A percentile compares a stretch with the other conserved stretches of the same genome.
These are phyloP conservation scores for Melanaphis sacchari DNA, from an alignment of 1,140 invertebrate genomes.

Conservation along the genomic window DNA sequence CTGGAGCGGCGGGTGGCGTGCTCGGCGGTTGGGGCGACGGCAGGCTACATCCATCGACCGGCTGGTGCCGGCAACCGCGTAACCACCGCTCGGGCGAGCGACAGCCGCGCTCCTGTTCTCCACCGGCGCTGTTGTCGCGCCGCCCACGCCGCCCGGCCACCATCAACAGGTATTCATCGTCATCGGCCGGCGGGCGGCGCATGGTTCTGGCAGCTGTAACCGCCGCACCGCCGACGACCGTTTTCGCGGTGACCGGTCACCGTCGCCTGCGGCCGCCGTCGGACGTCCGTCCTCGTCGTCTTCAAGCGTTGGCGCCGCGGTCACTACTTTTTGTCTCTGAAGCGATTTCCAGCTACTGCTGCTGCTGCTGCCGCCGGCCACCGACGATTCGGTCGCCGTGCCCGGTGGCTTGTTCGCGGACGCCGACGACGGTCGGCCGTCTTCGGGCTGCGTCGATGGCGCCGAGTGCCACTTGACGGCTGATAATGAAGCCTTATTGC, in stretches of 20 bases:
- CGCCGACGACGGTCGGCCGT: background rate
- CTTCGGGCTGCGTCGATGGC: background rate
- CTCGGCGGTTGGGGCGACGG: conserved; percentile 21
- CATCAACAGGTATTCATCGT: background rate
- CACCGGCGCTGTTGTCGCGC: background rate
- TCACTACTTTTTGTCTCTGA: conserved; percentile 27
- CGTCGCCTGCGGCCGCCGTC: background rate
- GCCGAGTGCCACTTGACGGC: conserved; percentile 15
- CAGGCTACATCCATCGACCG: conserved; percentile 74
- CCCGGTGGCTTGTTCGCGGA: background rate
- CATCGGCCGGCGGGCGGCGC: background rate
- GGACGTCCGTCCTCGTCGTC: conserved; percentile 12
- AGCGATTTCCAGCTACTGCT: background rate
- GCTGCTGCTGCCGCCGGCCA: background rate
- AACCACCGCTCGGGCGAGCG: no score
- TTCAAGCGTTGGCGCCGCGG: background rate
- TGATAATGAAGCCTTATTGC: background rate
- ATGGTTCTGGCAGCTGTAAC: conserved; percentile 33
- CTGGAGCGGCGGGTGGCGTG: conserved; percentile 62
- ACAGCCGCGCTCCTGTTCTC: conserved; percentile 66
- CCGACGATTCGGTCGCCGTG: background rate
- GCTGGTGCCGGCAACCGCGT: conserved; percentile 68
- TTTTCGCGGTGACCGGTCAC: background rate
- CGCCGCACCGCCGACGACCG: conserved; percentile 21
- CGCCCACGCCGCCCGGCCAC: background rate